phyloP scores from a whole-genome alignment of 2,113 vertebrate genomes.

The Pungitius pungitius region DNA sequence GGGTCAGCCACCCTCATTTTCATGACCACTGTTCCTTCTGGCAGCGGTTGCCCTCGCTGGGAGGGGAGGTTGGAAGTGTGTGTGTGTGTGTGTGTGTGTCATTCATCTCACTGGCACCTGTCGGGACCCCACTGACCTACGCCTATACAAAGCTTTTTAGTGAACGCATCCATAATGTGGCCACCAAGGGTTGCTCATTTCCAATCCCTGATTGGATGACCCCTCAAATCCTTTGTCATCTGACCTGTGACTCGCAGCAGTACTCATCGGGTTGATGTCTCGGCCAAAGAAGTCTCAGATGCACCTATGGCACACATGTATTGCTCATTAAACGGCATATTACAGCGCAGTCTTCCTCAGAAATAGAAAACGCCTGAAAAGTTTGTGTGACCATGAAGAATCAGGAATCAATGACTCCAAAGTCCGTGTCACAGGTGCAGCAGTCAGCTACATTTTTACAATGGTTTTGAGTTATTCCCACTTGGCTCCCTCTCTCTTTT shows the following conservation, averaged over 20 bases:
- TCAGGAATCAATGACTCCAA: slow-evolving; percentile 37
- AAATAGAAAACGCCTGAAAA: not conserved
- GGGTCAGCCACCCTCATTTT: slow-evolving; percentile 60
- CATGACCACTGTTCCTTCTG: slow-evolving; percentile 53
- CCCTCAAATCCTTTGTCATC: slow-evolving; percentile 33
- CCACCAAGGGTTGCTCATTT: slow-evolving; percentile 28
- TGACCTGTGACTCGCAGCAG: slow-evolving; percentile 22
- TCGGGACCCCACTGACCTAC: slow-evolving; percentile 56
- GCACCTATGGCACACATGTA: not conserved
- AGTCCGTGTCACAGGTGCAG: slow-evolving; percentile 22
- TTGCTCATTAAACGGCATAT: not conserved
- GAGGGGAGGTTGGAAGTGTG: slow-evolving; percentile 23
- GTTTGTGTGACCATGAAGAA: slow-evolving; percentile 8
- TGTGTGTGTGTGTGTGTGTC: slow-evolving; percentile 24
- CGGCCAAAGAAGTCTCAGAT: slow-evolving; percentile 13
- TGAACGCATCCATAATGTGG: slow-evolving; percentile 50
- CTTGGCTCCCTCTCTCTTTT: slow-evolving; percentile 8
- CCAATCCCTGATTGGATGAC: slow-evolving; percentile 41
- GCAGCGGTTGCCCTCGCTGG: slow-evolving; percentile 35
- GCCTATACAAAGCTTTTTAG: slow-evolving; percentile 57
- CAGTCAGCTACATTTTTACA: slow-evolving; percentile 31
- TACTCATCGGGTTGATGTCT: slow-evolving; percentile 10
- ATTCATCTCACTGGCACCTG: slow-evolving; percentile 63
- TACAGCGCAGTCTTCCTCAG: not conserved
- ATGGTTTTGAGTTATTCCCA: slow-evolving; percentile 30